These are phyloP conservation scores for Alces alces DNA, from an alignment of 2,113 vertebrate genomes.

Conservation along the genomic window DNA sequence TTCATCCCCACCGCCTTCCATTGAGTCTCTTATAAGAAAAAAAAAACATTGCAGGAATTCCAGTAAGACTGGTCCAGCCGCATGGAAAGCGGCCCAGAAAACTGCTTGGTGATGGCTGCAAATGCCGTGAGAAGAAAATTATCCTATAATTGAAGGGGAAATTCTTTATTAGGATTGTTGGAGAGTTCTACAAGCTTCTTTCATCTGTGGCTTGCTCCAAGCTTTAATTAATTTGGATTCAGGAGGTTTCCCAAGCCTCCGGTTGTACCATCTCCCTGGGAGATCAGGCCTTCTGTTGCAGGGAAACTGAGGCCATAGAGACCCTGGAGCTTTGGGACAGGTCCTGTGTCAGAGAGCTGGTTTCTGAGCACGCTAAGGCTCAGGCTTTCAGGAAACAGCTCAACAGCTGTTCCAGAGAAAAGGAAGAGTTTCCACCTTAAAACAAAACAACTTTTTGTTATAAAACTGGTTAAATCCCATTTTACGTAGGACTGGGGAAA, in stretches of 20 bases:
- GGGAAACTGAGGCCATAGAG: slow-evolving; percentile 21
- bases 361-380: neutral
- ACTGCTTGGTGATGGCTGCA: slow-evolving; percentile 13
- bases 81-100: slow-evolving; percentile 57
- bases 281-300: neutral
- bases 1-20: slow-evolving; percentile 31
- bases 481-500: neutral
- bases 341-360: neutral
- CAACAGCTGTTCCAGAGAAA: neutral
- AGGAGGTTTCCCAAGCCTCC: slow-evolving; percentile 13
- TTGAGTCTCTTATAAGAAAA: neutral
- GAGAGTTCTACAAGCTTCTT: slow-evolving; percentile 36
- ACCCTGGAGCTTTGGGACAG: neutral
- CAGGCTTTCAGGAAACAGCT: neutral
- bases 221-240: slow-evolving; percentile 48
- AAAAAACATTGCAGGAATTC: slow-evolving; percentile 80
- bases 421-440: neutral
- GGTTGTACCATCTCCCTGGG: neutral
- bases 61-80: slow-evolving; percentile 82
- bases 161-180: slow-evolving; percentile 51
- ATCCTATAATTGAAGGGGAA: slow-evolving; percentile 65
- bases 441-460: slow-evolving; percentile 4
- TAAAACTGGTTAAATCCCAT: slow-evolving; percentile 24
- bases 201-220: slow-evolving; percentile 35
- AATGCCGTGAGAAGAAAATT: slow-evolving; percentile 62